A percentile compares a stretch with the other conserved stretches of the same genome.
phyloP scores from a whole-genome alignment of 2,888 invertebrate genomes.

The Ctena decussata region DNA sequence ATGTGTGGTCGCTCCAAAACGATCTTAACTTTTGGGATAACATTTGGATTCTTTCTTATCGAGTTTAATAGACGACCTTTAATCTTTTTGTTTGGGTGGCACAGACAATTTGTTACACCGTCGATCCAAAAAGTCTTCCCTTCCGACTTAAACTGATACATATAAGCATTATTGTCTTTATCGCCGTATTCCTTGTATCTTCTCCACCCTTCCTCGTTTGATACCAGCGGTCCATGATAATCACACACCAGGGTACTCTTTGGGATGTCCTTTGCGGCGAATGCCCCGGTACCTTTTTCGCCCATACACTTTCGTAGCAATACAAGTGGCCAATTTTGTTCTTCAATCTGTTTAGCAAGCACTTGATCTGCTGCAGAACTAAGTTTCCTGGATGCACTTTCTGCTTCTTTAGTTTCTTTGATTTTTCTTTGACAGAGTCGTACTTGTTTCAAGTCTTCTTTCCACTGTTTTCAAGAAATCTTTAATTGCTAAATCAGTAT shows the following conservation, averaged over 20 bases:
- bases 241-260: not conserved
- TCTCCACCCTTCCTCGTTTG: not conserved
- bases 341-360: not conserved
- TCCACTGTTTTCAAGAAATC: not conserved
- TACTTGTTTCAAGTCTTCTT: not conserved
- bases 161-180: not conserved
- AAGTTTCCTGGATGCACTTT: not conserved
- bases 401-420: not conserved
- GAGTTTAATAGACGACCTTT: conserved; percentile 5
- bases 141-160: not conserved
- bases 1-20: not conserved
- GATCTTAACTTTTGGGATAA: not conserved
- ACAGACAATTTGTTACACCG: not conserved
- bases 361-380: not conserved
- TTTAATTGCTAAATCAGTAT: not conserved
- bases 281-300: not conserved
- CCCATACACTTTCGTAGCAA: not conserved
- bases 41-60: not conserved
- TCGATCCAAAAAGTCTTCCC: not conserved
- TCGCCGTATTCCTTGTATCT: not conserved
- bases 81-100: conserved; percentile 11
- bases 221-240: not conserved
- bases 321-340: not conserved
- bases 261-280: not conserved
- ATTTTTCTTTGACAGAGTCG: not conserved